These are phyloP conservation scores for Ylistrum balloti DNA, from an alignment of 1,140 invertebrate species.

Conservation along the genomic window DNA sequence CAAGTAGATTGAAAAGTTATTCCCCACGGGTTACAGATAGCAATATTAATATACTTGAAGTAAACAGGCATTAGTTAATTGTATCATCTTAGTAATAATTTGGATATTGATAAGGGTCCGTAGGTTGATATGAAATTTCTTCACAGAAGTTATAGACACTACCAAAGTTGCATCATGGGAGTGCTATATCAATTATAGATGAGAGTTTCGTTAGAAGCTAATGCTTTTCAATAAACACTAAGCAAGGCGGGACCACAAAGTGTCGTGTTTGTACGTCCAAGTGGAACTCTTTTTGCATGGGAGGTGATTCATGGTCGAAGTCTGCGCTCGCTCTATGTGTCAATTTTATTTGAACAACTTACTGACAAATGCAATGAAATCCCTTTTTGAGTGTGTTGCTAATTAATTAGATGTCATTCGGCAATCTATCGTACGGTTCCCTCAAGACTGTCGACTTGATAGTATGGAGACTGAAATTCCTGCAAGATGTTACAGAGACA, in stretches of 20 bases:
- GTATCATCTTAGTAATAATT: conserved; percentile 70
- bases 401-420: conserved; percentile 36
- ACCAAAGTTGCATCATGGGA: conserved; percentile 31
- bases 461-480: conserved; percentile 16
- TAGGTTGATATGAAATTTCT: conserved; percentile 64
- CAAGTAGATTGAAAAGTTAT: conserved; percentile 71
- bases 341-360: conserved; percentile 36
- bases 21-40: conserved; percentile 67
- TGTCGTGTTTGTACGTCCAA: conserved; percentile 16
- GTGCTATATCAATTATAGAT: conserved; percentile 40
- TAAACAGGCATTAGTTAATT: conserved; percentile 76
- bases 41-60: conserved; percentile 75
- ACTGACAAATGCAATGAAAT: conserved; percentile 31
- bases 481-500: conserved; percentile 22
- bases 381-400: conserved; percentile 33
- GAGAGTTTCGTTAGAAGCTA: conserved; percentile 31
- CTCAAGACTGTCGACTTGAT: background rate
- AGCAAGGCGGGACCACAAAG: conserved; percentile 36
- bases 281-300: conserved; percentile 36
- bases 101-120: conserved; percentile 64
- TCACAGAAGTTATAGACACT: conserved; percentile 53
- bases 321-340: conserved; percentile 14
- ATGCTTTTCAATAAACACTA: conserved; percentile 34
- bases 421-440: conserved; percentile 16
- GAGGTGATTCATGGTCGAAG: conserved; percentile 37